Conservation (phyloP, 2,113 vertebrate genomes). For the Leptocoma aspasia region DNA sequence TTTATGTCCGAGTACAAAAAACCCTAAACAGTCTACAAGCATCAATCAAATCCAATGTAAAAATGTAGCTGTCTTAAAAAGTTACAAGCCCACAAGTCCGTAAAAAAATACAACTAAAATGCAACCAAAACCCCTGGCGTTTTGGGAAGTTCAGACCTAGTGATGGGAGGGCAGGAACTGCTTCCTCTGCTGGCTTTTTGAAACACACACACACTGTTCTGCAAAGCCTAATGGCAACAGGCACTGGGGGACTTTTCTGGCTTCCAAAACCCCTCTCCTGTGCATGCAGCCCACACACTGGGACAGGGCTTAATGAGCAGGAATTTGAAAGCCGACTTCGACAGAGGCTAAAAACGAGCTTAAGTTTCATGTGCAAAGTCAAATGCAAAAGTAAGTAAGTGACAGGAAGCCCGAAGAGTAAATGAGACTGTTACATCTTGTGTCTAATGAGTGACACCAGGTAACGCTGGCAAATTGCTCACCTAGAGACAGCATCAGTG, state of each 20-base stretch:
- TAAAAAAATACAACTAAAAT: neutral
- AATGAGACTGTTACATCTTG: conserved; percentile 25
- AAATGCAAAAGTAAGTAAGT: neutral
- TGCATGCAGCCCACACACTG: neutral
- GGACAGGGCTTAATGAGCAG: neutral
- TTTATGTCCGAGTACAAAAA: neutral
- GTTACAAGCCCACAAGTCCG: neutral
- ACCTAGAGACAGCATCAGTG: conserved; percentile 36
- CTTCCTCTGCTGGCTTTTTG: neutral
- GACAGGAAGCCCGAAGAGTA: conserved; percentile 8
- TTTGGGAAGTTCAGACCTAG: neutral
- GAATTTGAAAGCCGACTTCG: neutral
- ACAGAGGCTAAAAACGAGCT: conserved; percentile 10
- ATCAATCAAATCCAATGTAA: neutral
- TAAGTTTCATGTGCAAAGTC: neutral
- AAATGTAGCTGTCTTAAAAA: neutral
- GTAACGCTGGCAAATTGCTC: conserved; percentile 52
- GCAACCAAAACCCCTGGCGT: neutral
- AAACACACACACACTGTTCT: neutral
- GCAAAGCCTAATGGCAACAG: neutral
- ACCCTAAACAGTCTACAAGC: neutral
- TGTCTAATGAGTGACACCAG: conserved; percentile 48
- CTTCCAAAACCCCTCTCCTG: neutral
- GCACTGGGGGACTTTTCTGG: neutral
- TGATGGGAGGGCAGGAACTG: neutral